A percentile compares a stretch with the other conserved stretches of the same genome.
These are phyloP conservation scores for Ctenoplectra terminalis DNA, from an alignment of 1,140 invertebrate genomes.

Conservation along the genomic window DNA sequence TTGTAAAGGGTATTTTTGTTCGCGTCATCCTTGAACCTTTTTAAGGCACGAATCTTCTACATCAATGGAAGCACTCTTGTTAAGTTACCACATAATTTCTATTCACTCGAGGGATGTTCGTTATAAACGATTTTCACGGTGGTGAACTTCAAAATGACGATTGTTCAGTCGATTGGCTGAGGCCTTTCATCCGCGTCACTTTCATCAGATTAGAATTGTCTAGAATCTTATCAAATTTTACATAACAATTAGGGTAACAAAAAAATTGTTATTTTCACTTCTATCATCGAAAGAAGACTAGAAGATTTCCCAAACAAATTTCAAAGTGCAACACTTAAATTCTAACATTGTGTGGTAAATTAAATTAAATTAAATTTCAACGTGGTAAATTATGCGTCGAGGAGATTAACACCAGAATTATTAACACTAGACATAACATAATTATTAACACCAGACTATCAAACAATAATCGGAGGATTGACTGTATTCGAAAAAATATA, in stretches of 20 bases:
- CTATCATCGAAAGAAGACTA: too few relatives aligned
- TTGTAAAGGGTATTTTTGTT: constrained; percentile 23
- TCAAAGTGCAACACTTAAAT: background rate
- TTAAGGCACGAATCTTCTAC: background rate
- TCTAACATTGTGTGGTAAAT: background rate
- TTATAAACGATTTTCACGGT: constrained; percentile 14
- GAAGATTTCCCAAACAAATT: background rate
- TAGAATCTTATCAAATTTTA: background rate
- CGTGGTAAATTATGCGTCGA: background rate
- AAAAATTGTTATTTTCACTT: background rate
- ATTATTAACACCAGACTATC: too few relatives aligned
- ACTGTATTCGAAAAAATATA: too few relatives aligned
- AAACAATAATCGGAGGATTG: too few relatives aligned
- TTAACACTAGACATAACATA: too few relatives aligned
- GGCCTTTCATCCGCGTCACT: background rate
- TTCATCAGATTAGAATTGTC: background rate
- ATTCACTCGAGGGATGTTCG: background rate
- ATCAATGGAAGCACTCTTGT: background rate
- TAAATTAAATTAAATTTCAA: too few relatives aligned
- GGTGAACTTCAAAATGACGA: background rate
- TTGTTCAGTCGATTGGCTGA: background rate
- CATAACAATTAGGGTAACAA: background rate
- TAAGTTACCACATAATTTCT: background rate
- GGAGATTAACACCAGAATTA: too few relatives aligned
- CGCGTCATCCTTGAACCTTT: background rate